phyloP scores from a whole-genome alignment of 2,113 vertebrate genomes.

The Callipepla squamata region DNA sequence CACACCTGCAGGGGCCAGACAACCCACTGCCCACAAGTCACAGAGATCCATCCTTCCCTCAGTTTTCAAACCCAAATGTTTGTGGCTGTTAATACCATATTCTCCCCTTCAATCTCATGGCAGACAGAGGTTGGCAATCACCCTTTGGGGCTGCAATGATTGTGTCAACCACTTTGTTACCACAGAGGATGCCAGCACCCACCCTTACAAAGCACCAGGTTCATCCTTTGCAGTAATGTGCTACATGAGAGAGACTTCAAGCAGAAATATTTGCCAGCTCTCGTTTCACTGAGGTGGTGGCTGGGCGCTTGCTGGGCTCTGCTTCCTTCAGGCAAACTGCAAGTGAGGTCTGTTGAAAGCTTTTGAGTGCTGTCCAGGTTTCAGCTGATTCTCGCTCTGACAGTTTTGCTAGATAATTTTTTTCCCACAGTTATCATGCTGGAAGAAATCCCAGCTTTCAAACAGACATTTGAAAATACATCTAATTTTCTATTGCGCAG shows the following conservation, averaged over 20 bases:
- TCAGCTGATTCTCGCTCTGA: slow-evolving; percentile 33
- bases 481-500: slow-evolving; percentile 13
- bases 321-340: slow-evolving; percentile 37
- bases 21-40: background rate
- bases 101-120: rapidly evolving
- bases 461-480: slow-evolving; percentile 15
- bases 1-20: rapidly evolving
- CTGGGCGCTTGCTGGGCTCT: background rate
- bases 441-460: slow-evolving; percentile 50
- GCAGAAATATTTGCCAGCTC: background rate
- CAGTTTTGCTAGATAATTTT: slow-evolving; percentile 42
- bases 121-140: background rate
- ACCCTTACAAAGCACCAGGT: background rate
- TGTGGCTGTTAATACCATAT: background rate
- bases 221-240: background rate
- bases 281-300: rapidly evolving
- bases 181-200: rapidly evolving
- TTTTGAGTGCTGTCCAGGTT: slow-evolving; percentile 56
- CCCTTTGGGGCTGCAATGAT: rapidly evolving
- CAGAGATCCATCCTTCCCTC: background rate
- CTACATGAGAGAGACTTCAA: background rate
- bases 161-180: rapidly evolving
- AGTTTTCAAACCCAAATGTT: background rate
- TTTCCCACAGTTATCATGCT: slow-evolving; percentile 32
- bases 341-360: slow-evolving; percentile 42